These are phyloP conservation scores for Ostrea denselamellosa DNA, from an alignment of 1,140 invertebrate species.

Conservation along the genomic window DNA sequence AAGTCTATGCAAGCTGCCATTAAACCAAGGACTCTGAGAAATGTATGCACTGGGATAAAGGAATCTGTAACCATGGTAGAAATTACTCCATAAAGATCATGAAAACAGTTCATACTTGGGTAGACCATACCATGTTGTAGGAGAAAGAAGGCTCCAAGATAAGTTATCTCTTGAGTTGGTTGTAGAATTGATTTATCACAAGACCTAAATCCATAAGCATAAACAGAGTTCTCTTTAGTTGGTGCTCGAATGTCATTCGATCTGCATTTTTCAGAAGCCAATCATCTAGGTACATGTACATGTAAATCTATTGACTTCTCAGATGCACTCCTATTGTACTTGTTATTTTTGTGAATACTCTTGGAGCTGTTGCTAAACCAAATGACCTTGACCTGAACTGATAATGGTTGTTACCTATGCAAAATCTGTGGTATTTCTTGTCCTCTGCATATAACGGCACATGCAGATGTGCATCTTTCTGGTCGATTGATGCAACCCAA, in stretches of 20 bases:
- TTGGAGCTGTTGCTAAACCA: conserved; percentile 15
- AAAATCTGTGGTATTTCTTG: conserved; percentile 45
- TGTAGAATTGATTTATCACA: conserved; percentile 8
- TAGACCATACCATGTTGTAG: not conserved
- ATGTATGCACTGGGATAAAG: not conserved
- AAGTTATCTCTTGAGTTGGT: conserved; percentile 1
- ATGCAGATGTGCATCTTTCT: conserved; percentile 50
- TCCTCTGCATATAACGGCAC: conserved; percentile 43
- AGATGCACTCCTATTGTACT: too few species aligned
- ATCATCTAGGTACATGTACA: conserved; percentile 48
- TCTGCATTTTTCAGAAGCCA: conserved; percentile 46
- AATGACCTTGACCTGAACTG: conserved; percentile 42
- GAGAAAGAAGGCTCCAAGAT: not conserved
- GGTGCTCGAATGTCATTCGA: not conserved
- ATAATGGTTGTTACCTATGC: not conserved
- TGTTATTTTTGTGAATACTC: too few species aligned
- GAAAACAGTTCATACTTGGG: not conserved
- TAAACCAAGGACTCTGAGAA: not conserved
- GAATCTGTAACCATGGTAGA: not conserved
- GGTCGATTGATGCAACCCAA: conserved; percentile 48
- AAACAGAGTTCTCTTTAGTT: not conserved
- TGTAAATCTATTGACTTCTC: too few species aligned
- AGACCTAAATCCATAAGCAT: not conserved
- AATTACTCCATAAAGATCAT: not conserved
- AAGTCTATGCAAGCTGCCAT: not conserved